Conservation (phyloP, 1,140 invertebrate species). For the Dendroctonus ponderosae region DNA sequence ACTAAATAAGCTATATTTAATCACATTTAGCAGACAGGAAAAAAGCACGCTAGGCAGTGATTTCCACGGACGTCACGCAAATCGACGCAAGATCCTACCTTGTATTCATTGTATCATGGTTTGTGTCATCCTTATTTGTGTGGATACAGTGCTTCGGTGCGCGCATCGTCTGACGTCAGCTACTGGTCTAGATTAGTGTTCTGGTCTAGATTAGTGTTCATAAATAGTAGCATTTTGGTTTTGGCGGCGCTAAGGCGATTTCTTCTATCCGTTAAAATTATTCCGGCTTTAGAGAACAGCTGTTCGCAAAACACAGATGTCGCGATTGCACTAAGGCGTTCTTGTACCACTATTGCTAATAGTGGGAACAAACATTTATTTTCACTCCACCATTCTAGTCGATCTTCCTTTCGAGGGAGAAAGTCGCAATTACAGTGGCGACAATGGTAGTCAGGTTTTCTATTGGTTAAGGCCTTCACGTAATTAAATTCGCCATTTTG, state of each 20-base stretch:
- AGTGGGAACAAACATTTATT: conserved; percentile 26
- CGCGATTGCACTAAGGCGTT: conserved; percentile 25
- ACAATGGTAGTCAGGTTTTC: not conserved
- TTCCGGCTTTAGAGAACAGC: conserved; percentile 29
- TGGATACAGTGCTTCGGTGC: too few relatives aligned
- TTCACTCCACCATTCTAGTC: conserved; percentile 19
- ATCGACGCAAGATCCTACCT: too few relatives aligned
- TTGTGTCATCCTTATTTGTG: too few relatives aligned
- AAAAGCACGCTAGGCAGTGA: too few relatives aligned
- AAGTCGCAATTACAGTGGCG: conserved; percentile 6
- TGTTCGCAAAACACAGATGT: conserved; percentile 27
- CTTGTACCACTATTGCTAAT: conserved; percentile 4
- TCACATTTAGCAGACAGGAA: too few relatives aligned
- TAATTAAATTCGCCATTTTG: too few relatives aligned
- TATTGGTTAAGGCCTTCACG: not conserved
- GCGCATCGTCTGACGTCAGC: too few relatives aligned
- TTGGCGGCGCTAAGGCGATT: conserved; percentile 16
- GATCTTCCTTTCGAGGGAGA: conserved; percentile 18
- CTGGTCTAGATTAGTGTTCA: conserved; percentile 16
- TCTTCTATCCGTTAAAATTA: conserved; percentile 21
- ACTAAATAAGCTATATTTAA: too few relatives aligned
- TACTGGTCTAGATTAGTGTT: too few relatives aligned
- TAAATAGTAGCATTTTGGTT: conserved; percentile 21
- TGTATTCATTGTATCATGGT: too few relatives aligned
- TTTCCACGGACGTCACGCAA: too few relatives aligned